Evolutionary conservation across 2,888 invertebrate species (phyloP), one percentile per base, ranked within the genome.

Genomic region (Stenichneumon culpator): DNA sequence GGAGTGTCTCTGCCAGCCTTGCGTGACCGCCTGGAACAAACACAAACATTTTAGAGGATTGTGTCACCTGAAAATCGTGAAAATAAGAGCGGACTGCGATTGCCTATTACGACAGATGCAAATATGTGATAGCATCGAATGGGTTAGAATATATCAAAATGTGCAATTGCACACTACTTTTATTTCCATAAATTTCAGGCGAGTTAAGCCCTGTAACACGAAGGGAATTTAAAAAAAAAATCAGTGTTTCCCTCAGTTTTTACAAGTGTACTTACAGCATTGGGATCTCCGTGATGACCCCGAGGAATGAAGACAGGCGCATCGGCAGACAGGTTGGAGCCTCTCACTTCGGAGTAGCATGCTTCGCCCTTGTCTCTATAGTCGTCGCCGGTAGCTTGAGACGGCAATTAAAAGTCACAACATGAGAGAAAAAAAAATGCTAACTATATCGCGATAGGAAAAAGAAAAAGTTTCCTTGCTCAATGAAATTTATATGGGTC

Each of bases 281-380:
- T 28, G 32, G 73, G 50, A 57, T 83, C 83, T 16, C 78, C 67
- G 86, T 68, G 79, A 11, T 82, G 85, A 36, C 75, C 83, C 79
- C 91, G 91, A 3, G 93, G 93, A 54, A 93, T 88, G 82, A 93
- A 93, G 79, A 90, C 93, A 44, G 90, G 89, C 47, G 93, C 93
- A 19, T 93, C 88, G 1, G 89, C 92, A 0, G 92, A 92, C 7
- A 93, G 87, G 4, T 83, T 87, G 11, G 90, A 92, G 79, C 90
- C 90, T 79, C 88, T 90, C 14, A 79, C 84, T 85, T 75, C 84
- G 67, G 57, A 77, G 60, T 44, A 69, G 22, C 73, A 52, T 16
- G 74, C 82, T 63, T 82, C 84, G 6, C 78, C 84, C 69, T 81
- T 67, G n/a, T 73, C 50, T 36, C 68, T 32, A 32, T 60, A 79